These are phyloP conservation scores for Ophiodon elongatus DNA, from an alignment of 2,113 vertebrate genomes.

Conservation along the genomic window DNA sequence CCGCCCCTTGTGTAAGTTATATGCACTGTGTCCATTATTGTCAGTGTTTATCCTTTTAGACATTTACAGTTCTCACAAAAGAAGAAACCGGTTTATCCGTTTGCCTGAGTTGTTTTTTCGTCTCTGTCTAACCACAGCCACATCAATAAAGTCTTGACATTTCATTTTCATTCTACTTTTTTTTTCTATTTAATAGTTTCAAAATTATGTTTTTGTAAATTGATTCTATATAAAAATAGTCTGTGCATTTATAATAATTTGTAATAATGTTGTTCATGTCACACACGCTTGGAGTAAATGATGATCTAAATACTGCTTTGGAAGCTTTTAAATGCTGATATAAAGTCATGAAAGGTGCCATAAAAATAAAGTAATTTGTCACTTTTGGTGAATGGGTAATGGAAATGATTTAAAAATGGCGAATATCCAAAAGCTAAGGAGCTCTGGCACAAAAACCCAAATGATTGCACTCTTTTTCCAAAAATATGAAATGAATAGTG, in stretches of 20 bases:
- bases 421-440: background rate
- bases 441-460: background rate
- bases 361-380: background rate
- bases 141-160: background rate
- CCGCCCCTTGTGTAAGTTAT: background rate
- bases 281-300: background rate
- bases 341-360: background rate
- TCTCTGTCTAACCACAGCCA: background rate
- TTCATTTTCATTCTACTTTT: background rate
- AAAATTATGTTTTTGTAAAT: background rate
- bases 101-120: background rate
- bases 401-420: background rate
- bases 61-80: constrained; percentile 1
- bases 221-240: background rate
- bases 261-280: background rate
- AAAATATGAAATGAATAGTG: background rate
- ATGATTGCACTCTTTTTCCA: background rate
- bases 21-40: constrained; percentile 10
- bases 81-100: background rate
- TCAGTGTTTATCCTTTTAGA: constrained; percentile 6
- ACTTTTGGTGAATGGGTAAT: background rate
- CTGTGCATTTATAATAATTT: background rate
- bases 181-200: background rate
- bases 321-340: background rate
- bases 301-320: background rate